Evolutionary conservation across 2,888 invertebrate genomes (phyloP).

Genomic region (Glyphotaelius pellucidus): DNA sequence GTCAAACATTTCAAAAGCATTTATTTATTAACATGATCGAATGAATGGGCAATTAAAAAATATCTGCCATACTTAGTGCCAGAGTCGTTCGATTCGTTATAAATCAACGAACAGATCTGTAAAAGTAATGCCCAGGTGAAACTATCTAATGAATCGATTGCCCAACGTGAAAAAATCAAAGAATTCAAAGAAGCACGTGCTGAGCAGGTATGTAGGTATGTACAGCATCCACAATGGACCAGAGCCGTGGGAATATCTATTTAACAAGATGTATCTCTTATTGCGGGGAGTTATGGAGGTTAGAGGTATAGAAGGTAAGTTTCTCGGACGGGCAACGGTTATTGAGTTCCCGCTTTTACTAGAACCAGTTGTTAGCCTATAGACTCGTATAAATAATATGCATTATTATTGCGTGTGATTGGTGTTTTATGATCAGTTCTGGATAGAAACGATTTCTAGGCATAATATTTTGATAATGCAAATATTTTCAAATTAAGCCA

Average conservation of each 20-base stretch:
- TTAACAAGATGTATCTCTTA: constrained; percentile 40
- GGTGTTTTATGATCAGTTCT: not conserved
- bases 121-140: constrained; percentile 31
- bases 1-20: not conserved
- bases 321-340: not conserved
- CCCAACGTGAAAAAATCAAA: constrained; percentile 24
- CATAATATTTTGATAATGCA: not conserved
- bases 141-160: constrained; percentile 45
- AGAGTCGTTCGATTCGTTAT: not conserved
- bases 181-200: constrained; percentile 45
- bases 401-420: not conserved
- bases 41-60: constrained; percentile 9
- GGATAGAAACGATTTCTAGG: not conserved
- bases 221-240: constrained; percentile 23
- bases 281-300: constrained; percentile 10
- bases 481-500: not conserved
- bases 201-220: not conserved
- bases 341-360: constrained; percentile 13
- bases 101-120: constrained; percentile 28
- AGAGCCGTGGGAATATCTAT: constrained; percentile 37
- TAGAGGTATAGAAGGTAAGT: not conserved
- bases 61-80: not conserved
- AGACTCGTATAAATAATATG: not conserved
- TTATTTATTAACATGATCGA: not conserved
- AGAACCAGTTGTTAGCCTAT: constrained; percentile 19